phyloP scores from a whole-genome alignment of 2,113 vertebrate genomes.

The Edolisoma coerulescens region DNA sequence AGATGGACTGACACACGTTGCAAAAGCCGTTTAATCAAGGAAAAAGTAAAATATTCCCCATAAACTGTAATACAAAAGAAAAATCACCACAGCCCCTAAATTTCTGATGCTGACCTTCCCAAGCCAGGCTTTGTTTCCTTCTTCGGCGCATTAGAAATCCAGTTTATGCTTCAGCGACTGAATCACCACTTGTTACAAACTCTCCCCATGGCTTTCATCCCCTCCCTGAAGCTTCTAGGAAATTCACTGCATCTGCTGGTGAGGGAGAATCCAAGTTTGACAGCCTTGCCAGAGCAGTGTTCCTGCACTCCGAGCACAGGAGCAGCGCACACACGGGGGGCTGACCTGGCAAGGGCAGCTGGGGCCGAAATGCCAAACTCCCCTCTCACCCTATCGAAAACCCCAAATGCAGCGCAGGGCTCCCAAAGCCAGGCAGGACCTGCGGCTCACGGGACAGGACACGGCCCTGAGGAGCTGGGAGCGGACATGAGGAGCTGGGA shows the following conservation, averaged over 20 bases:
- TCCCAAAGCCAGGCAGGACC: background rate
- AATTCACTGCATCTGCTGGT: background rate
- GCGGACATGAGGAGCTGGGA: no score
- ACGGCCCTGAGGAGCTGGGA: background rate
- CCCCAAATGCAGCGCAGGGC: background rate
- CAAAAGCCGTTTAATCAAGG: background rate
- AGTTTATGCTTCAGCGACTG: background rate
- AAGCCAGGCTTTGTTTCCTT: background rate
- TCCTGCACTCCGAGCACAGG: background rate
- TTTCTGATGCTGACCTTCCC: background rate
- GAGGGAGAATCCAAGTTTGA: background rate
- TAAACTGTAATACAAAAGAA: background rate
- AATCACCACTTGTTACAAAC: background rate
- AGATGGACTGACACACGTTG: rapidly evolving
- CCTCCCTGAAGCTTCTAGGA: background rate
- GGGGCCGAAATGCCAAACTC: background rate
- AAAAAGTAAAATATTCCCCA: background rate
- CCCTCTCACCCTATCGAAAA: background rate
- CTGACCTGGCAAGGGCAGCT: background rate
- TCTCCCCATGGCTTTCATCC: background rate
- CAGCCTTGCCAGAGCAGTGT: background rate
- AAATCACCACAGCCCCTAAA: background rate
- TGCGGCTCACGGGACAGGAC: background rate
- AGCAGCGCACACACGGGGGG: background rate
- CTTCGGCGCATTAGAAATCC: background rate